Base-by-base conservation (phyloP, 2,797 vertebrate species). In the Eospalax fontanierii region DNA sequence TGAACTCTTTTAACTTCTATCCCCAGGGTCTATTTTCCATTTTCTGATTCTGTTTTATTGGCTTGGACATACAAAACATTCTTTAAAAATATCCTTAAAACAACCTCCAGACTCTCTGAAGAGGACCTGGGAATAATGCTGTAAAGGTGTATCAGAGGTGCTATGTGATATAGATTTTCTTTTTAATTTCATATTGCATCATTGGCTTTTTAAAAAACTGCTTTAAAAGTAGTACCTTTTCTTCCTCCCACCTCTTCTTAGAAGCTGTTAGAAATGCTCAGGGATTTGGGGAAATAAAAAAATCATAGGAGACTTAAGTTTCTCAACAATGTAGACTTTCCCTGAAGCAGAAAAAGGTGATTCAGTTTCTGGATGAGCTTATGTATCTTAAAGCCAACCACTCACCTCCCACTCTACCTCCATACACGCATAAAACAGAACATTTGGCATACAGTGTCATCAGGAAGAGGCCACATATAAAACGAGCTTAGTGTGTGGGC, bases 201-300 rank as follows among this genome's bases (percentile, higher is more conserved):
- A 73, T 35, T 74, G 9, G 40, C 3, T 91, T 93, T 78, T 81
- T 75, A 92, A 91, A 83, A 15, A 65, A 15, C 30, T 91, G 50
- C 70, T 92, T 96, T 79, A 87, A 90, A 92, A 87, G n/a, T 94
- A 89, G 92, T 63, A 68, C 96, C 40, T 89, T 95, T 91, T 84
- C 38, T 76, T 81, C 89, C 87, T 95, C 38, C 11, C 24, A 50
- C 89, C 43, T 96, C 94, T 86, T 66, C 15, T 66, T 78, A 92
- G 35, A 95, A 93, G 30, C 68, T 71, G 6, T 80, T 61, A 33
- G 84, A 95, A 90, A 50, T 71, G 35, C 43, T 94, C 59, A 80
- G 57, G 82, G 83, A 86, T 40, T 24, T 90, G 26, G 71, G 35
- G 73, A 66, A 92, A 84, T 14, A 90, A 43, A 70, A 54, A 65